phyloP scores from a whole-genome alignment of 2,888 invertebrate species.

The Drosophila picticornis region DNA sequence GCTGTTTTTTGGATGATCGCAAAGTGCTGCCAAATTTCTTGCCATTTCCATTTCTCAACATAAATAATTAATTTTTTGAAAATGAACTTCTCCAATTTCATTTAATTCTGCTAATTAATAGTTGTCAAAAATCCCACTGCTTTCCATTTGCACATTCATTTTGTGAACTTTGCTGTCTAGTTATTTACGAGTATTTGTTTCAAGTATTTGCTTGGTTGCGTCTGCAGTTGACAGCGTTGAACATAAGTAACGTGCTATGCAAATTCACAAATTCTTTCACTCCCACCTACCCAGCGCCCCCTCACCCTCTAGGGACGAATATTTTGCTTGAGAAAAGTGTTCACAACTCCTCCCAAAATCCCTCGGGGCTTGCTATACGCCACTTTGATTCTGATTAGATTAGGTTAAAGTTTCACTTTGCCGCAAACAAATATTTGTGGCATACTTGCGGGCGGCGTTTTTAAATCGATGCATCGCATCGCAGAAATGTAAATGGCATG shows the following conservation, averaged over 20 bases:
- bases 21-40: neutral
- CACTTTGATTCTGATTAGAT: slow-evolving; percentile 40
- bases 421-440: slow-evolving; percentile 20
- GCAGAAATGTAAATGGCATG: slow-evolving; percentile 26
- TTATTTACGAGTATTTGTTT: slow-evolving; percentile 25
- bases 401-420: slow-evolving; percentile 44
- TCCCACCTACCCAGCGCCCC: neutral
- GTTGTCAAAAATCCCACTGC: neutral
- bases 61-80: neutral
- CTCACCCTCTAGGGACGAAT: neutral
- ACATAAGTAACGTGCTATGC: slow-evolving; percentile 45
- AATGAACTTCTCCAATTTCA: neutral
- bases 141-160: slow-evolving; percentile 19
- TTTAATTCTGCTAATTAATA: neutral
- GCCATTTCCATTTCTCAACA: accelerated
- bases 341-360: neutral
- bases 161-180: slow-evolving; percentile 25
- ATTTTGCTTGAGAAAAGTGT: neutral
- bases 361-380: neutral
- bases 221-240: slow-evolving; percentile 52
- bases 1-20: neutral
- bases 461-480: slow-evolving; percentile 48
- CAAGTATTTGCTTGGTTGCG: slow-evolving; percentile 31
- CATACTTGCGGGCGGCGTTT: slow-evolving; percentile 51
- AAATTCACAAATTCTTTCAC: slow-evolving; percentile 47